These are phyloP conservation scores for Priapulus caudatus DNA, from an alignment of 2,888 invertebrate species.

Conservation along the genomic window DNA sequence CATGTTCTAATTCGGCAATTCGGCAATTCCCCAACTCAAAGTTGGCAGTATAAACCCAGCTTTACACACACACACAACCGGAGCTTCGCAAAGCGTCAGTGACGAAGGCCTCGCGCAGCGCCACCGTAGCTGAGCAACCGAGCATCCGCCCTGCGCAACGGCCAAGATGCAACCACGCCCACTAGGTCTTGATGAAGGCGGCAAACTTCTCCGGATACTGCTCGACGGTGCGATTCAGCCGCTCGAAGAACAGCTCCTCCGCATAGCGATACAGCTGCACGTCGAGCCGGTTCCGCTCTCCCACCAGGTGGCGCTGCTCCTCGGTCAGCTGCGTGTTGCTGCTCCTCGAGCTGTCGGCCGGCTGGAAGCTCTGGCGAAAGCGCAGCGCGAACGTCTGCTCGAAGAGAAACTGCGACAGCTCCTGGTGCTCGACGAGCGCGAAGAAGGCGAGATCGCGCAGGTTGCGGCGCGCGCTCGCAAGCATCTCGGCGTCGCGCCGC, in stretches of 20 bases:
- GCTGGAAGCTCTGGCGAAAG: slow-evolving; percentile 53
- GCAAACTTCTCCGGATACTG: neutral
- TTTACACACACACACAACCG: too few relatives aligned
- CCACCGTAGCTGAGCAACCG: too few relatives aligned
- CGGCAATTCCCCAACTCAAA: too few relatives aligned
- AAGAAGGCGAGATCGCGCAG: slow-evolving; percentile 91
- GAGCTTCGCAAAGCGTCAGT: too few relatives aligned
- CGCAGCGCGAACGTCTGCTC: slow-evolving; percentile 29
- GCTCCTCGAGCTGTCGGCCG: slow-evolving; percentile 76
- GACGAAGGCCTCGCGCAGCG: too few relatives aligned
- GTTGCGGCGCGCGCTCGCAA: slow-evolving; percentile 90
- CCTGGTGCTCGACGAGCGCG: slow-evolving; percentile 89
- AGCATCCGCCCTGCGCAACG: too few relatives aligned
- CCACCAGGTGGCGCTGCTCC: slow-evolving; percentile 60
- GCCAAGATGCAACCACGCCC: too few relatives aligned
- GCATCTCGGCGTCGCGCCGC: slow-evolving; percentile 65
- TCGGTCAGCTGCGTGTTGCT: slow-evolving; percentile 63
- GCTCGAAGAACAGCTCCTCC: slow-evolving; percentile 59
- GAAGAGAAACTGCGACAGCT: slow-evolving; percentile 41
- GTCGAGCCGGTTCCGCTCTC: slow-evolving; percentile 72
- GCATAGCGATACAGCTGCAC: slow-evolving; percentile 87
- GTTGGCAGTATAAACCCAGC: too few relatives aligned
- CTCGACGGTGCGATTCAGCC: slow-evolving; percentile 59
- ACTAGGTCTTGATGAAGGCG: neutral
- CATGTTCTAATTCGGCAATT: too few relatives aligned